Percentiles rank a stretch among this genome's conserved stretches.
These are phyloP conservation scores for Neodiprion virginianus DNA, from an alignment of 1,140 invertebrate species.

Conservation along the genomic window DNA sequence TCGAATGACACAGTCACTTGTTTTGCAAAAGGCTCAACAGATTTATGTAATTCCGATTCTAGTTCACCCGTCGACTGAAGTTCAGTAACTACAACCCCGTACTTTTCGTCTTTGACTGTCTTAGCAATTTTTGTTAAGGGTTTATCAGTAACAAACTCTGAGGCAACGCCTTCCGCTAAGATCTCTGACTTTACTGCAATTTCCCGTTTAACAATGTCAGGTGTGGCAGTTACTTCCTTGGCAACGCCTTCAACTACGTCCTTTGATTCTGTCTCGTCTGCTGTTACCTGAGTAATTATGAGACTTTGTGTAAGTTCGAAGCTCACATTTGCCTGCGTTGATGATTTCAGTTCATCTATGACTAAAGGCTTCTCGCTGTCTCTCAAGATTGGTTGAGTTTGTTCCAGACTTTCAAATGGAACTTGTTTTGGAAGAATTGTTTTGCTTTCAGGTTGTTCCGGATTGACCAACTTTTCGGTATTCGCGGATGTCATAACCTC, in stretches of 20 bases:
- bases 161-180: constrained; percentile 42
- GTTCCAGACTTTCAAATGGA: constrained; percentile 46
- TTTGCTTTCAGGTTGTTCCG: constrained; percentile 33
- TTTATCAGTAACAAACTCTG: constrained; percentile 46
- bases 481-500: constrained; percentile 43
- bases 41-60: constrained; percentile 57
- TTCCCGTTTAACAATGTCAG: constrained; percentile 50
- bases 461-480: constrained; percentile 36
- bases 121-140: constrained; percentile 48
- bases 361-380: constrained; percentile 46
- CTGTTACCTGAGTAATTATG: constrained; percentile 47
- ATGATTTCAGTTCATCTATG: constrained; percentile 29
- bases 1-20: constrained; percentile 45
- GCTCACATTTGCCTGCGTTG: constrained; percentile 40
- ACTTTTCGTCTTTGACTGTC: constrained; percentile 52
- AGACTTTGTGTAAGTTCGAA: constrained; percentile 45
- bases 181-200: constrained; percentile 56
- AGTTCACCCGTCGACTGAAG: constrained; percentile 56
- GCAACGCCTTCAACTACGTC: constrained; percentile 52
- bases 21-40: constrained; percentile 47
- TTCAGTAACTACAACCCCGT: constrained; percentile 64
- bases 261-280: constrained; percentile 51
- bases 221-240: constrained; percentile 50
- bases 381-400: constrained; percentile 42
- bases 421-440: constrained; percentile 42